Evolutionary conservation across 2,888 invertebrate species (phyloP).

Genomic region (Galerucella nymphaeae): DNA sequence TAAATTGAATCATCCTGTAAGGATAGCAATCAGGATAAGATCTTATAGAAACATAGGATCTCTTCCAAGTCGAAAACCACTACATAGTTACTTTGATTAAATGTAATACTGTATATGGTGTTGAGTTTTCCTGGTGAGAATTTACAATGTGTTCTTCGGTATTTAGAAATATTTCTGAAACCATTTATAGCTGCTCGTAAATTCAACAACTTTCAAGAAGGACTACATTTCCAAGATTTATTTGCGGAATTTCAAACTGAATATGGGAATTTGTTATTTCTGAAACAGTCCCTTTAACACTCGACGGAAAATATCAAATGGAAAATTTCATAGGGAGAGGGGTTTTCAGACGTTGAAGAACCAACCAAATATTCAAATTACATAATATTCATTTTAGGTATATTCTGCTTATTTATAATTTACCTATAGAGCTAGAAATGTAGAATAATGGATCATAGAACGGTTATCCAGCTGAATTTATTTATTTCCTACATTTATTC

Average conservation of each 20-base stretch:
- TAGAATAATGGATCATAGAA: no score
- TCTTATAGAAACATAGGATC: slow-evolving; percentile 44
- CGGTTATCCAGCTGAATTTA: no score
- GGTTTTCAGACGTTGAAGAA: no score
- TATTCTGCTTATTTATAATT: no score
- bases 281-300: not conserved
- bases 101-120: slow-evolving; percentile 57
- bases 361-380: no score
- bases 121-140: slow-evolving; percentile 51
- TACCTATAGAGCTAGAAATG: no score
- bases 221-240: slow-evolving; percentile 45
- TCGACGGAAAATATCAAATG: no score
- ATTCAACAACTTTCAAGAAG: slow-evolving; percentile 45
- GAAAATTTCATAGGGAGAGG: no score
- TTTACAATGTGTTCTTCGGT: slow-evolving; percentile 52
- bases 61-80: slow-evolving; percentile 53
- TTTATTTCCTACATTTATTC: no score
- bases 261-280: slow-evolving; percentile 39
- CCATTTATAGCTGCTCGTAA: slow-evolving; percentile 46
- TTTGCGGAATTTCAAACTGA: slow-evolving; percentile 45
- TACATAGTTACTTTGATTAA: slow-evolving; percentile 64
- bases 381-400: no score
- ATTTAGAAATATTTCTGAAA: slow-evolving; percentile 51
- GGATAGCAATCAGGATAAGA: slow-evolving; percentile 33
- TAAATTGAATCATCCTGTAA: slow-evolving; percentile 29